Evolutionary conservation across 2,113 vertebrate species (phyloP).

Genomic region (Dolichotis patagonum): DNA sequence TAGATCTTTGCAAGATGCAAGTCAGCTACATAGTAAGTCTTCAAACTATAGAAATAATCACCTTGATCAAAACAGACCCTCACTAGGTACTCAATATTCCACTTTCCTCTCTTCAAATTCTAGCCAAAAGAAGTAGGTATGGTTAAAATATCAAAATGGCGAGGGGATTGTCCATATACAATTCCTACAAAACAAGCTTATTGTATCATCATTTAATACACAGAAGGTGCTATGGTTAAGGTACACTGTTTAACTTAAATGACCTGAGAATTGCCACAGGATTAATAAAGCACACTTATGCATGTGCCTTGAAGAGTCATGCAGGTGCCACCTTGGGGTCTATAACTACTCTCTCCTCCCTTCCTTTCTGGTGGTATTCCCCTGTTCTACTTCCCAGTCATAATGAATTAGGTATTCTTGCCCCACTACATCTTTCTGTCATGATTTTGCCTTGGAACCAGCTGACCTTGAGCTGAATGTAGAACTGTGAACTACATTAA

Average conservation of each 20-base stretch:
- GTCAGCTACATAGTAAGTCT: slow-evolving; percentile 16
- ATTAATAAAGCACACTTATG: background rate
- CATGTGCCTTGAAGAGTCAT: background rate
- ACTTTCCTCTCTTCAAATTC: slow-evolving; percentile 3
- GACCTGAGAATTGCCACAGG: background rate
- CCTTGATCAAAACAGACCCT: background rate
- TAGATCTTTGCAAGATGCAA: slow-evolving; percentile 19
- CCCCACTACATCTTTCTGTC: background rate
- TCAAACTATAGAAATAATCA: background rate
- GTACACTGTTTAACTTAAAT: background rate
- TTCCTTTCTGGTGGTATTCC: no score
- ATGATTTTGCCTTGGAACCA: background rate
- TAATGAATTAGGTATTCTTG: background rate
- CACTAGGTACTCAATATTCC: background rate
- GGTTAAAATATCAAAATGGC: background rate
- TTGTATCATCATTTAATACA: background rate
- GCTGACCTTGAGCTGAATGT: background rate
- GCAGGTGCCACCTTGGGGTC: background rate
- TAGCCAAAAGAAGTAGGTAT: background rate
- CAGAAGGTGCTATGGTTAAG: background rate
- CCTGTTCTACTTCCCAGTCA: background rate
- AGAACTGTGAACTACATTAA: background rate
- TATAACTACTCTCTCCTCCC: background rate
- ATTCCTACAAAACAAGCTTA: background rate
- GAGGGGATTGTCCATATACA: background rate